phyloP scores from a whole-genome alignment of 2,797 vertebrate genomes.

The Masticophis lateralis region DNA sequence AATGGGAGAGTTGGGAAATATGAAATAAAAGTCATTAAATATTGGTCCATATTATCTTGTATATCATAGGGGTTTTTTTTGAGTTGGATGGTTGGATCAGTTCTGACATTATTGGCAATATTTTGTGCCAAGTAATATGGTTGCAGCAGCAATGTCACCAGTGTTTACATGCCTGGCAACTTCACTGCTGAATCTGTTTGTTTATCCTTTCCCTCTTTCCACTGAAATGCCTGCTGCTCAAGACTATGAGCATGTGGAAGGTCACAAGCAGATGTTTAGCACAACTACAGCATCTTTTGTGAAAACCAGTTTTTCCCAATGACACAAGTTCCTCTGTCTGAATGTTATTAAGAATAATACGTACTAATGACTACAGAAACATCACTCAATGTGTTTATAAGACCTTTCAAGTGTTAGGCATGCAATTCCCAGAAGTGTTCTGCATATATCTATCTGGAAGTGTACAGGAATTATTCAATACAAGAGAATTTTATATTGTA shows the following conservation, averaged over 20 bases:
- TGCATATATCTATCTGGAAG: not conserved
- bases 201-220: conserved; percentile 38
- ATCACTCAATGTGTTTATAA: rapidly evolving
- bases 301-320: not conserved
- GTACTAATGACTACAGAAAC: not conserved
- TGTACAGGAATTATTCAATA: not conserved
- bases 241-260: conserved; percentile 19
- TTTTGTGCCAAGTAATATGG: conserved; percentile 42
- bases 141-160: conserved; percentile 52
- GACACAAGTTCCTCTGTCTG: not conserved
- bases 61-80: conserved; percentile 23
- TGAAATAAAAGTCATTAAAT: conserved; percentile 7
- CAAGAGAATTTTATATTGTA: not conserved
- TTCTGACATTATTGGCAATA: conserved; percentile 45
- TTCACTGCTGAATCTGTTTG: conserved; percentile 55
- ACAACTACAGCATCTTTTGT: not conserved
- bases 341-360: not conserved
- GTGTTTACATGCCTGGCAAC: conserved; percentile 56
- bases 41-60: conserved; percentile 22
- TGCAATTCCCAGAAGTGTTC: not conserved
- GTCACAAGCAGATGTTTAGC: conserved; percentile 30
- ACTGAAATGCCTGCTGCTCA: conserved; percentile 51
- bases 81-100: conserved; percentile 39
- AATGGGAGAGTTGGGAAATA: rapidly evolving
- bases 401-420: not conserved